These are phyloP conservation scores for Muricea muricata DNA, from an alignment of 92 coral and sea anemone species.

Conservation along the genomic window DNA sequence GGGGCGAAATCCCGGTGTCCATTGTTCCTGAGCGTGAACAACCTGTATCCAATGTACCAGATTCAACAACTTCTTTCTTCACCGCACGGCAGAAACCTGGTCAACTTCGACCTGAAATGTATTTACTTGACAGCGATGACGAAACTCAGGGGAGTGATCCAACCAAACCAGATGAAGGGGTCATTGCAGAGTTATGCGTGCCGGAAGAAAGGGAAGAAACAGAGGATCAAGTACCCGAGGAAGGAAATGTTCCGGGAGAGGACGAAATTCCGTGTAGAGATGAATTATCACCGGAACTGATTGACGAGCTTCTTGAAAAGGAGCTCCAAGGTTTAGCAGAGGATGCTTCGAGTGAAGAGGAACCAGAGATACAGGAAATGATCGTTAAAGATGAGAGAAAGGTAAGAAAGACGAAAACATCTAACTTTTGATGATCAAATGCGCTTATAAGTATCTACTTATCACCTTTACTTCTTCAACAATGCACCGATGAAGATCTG, in stretches of 20 bases:
- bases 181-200: background rate
- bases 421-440: no score
- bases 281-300: conserved; percentile 35
- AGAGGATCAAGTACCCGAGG: background rate
- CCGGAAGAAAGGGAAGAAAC: background rate
- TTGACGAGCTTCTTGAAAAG: conserved; percentile 35
- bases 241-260: background rate
- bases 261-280: conserved; percentile 10
- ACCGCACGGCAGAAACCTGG: background rate
- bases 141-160: background rate
- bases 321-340: conserved; percentile 18
- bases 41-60: background rate
- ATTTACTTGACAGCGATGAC: conserved; percentile 25
- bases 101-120: conserved; percentile 32
- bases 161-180: background rate
- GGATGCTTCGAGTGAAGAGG: background rate
- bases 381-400: background rate
- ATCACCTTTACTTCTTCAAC: no score
- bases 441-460: no score
- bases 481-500: no score
- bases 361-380: conserved; percentile 3
- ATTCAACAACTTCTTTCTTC: background rate
- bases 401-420: background rate
- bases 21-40: background rate
- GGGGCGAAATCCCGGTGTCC: background rate